These are phyloP conservation scores for Anarrhichthys ocellatus DNA, from an alignment of 2,113 vertebrate species.

Conservation along the genomic window DNA sequence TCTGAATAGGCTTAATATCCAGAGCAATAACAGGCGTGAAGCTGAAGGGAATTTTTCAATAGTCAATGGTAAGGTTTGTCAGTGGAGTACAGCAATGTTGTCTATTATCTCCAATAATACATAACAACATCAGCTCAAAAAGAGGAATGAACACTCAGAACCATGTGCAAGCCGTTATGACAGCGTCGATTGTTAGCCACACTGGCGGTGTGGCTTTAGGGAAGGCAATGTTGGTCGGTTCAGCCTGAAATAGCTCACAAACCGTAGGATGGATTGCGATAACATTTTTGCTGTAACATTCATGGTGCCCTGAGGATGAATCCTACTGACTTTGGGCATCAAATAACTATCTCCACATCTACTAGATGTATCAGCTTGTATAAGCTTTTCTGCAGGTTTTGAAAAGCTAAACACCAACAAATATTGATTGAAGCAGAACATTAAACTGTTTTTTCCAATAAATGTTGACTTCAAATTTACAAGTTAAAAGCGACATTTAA, in stretches of 20 bases:
- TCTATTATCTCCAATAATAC: not conserved
- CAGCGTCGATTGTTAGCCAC: too few species aligned
- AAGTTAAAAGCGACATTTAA: too few species aligned
- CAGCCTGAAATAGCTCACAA: not conserved
- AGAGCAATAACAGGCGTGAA: conserved; percentile 25
- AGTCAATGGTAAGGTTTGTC: not conserved
- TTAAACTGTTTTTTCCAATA: too few species aligned
- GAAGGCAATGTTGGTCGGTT: too few species aligned
- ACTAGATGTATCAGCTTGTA: not conserved
- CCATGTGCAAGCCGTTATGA: not conserved
- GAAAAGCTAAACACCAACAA: too few species aligned
- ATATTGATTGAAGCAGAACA: too few species aligned
- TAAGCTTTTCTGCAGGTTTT: too few species aligned
- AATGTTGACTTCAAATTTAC: too few species aligned
- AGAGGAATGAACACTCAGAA: not conserved
- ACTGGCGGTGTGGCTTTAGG: not conserved
- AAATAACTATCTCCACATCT: not conserved
- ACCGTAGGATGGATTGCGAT: not conserved
- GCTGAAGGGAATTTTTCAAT: conserved; percentile 16
- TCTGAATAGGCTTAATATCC: conserved; percentile 38
- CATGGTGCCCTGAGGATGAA: not conserved
- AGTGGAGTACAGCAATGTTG: not conserved
- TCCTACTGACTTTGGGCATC: not conserved
- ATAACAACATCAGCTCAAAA: not conserved
- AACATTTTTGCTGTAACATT: not conserved